Evolutionary conservation across 2,888 invertebrate species (phyloP), one percentile per base, ranked within the genome.

Genomic region (Drosophila kanekoi): DNA sequence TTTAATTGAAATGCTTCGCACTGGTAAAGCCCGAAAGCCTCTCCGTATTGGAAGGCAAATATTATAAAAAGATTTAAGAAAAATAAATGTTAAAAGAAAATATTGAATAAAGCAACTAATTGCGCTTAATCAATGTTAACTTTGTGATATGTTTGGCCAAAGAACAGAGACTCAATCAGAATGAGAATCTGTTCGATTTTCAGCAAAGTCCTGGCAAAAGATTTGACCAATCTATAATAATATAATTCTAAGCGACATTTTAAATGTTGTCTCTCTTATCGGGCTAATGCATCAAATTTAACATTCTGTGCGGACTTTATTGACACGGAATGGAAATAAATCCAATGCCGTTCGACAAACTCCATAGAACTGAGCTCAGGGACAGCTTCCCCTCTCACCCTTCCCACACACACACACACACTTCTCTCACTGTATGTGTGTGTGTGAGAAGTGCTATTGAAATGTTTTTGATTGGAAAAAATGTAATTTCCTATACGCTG

Each of bases 381-480:
- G 41, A 51, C 48, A 45, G 51, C 32, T 59, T 69, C 54, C 2
- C 35, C 51, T 47, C 54, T 4, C 23, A 23, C 16, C 33, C 5
- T 1, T 1, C 23, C 23, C 5, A 5, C 5, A 16, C 18, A 40
- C 18, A 13, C 43, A 40, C 35, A 41, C 18, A 33, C 41, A 18
- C 37, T 37, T 13, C 20, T 14, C n/a, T 23, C 18, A 44, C 38
- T 33, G 54, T 47, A 23, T 40, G 54, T 80, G 77, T 47, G 32
- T 40, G 54, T 80, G 77, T 79, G 79, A 28, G 28, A 79, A 78
- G 68, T 73, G 75, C 81, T 63, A 87, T 90, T 90, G 89, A 90
- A 90, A 83, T 90, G 87, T 76, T 88, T 87, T 89, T 90, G 89
- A 90, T 90, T 90, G 89, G 90, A 90, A 90, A 89, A 90, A 90